phyloP scores from a whole-genome alignment of 2,888 invertebrate genomes.

The Eupithecia centaureata region DNA sequence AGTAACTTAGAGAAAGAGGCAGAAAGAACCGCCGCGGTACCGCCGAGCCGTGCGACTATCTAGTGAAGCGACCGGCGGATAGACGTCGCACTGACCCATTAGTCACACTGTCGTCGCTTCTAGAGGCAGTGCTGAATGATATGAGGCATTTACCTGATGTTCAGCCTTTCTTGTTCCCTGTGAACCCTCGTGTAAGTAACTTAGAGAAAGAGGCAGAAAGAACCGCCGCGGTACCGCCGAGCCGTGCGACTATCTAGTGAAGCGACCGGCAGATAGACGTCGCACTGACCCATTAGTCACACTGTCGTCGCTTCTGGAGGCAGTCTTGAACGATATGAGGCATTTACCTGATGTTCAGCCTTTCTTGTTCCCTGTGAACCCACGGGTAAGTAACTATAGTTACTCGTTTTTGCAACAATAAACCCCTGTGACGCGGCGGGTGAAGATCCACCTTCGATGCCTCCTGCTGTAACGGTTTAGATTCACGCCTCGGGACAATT shows the following conservation, averaged over 20 bases:
- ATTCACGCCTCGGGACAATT: no score
- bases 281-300: conserved; percentile 98
- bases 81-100: conserved; percentile 76
- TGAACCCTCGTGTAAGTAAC: conserved; percentile 92
- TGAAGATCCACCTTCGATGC: no score
- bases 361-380: conserved; percentile 95
- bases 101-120: conserved; percentile 81
- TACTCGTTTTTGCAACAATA: no score
- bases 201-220: conserved; percentile 59
- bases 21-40: conserved; percentile 65
- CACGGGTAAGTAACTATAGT: conserved; percentile 89
- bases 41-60: neutral
- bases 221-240: conserved; percentile 59
- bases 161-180: conserved; percentile 94
- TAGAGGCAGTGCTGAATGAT: conserved; percentile 96
- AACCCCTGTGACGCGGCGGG: no score
- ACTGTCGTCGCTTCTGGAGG: conserved; percentile 94
- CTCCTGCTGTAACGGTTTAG: no score
- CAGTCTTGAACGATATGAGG: conserved; percentile 95
- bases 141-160: conserved; percentile 96
- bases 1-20: conserved; percentile 55
- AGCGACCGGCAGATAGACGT: conserved; percentile 89
- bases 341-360: conserved; percentile 96
- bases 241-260: neutral
- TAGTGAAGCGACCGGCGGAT: conserved; percentile 85